Conservation (phyloP, 2,888 invertebrate species). For the Syrphus vitripennis region DNA sequence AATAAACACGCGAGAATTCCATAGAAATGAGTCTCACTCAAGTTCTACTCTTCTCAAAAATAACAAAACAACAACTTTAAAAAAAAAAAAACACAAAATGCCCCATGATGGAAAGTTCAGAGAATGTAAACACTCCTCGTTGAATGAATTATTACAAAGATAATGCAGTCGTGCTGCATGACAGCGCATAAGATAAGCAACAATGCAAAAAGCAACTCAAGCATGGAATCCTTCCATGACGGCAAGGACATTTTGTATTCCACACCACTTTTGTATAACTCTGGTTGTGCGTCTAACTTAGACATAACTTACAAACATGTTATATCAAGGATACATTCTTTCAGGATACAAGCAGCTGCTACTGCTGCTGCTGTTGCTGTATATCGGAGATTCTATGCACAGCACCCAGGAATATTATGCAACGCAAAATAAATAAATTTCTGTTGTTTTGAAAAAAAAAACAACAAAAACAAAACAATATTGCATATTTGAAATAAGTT, state of each 20-base stretch:
- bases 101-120: not conserved
- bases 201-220: conserved; percentile 26
- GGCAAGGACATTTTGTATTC: conserved; percentile 38
- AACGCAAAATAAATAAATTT: not conserved
- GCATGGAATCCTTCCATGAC: conserved; percentile 12
- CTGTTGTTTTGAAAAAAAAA: not conserved
- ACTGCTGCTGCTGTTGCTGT: not conserved
- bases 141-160: conserved; percentile 27
- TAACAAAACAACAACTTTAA: not conserved
- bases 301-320: conserved; percentile 30
- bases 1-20: not conserved
- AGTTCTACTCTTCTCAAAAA: not conserved
- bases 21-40: not conserved
- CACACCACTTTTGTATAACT: not conserved
- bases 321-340: conserved; percentile 7
- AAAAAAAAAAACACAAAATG: not conserved
- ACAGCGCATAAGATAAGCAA: conserved; percentile 30
- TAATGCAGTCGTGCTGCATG: conserved; percentile 29
- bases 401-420: not conserved
- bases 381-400: not conserved
- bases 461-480: not conserved
- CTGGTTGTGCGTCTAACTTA: conserved; percentile 17
- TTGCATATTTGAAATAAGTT: conserved; percentile 3
- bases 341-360: not conserved
- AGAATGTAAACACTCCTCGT: conserved; percentile 9